Conservation (phyloP, 2,797 vertebrate species). For the Manis crassicaudata region DNA sequence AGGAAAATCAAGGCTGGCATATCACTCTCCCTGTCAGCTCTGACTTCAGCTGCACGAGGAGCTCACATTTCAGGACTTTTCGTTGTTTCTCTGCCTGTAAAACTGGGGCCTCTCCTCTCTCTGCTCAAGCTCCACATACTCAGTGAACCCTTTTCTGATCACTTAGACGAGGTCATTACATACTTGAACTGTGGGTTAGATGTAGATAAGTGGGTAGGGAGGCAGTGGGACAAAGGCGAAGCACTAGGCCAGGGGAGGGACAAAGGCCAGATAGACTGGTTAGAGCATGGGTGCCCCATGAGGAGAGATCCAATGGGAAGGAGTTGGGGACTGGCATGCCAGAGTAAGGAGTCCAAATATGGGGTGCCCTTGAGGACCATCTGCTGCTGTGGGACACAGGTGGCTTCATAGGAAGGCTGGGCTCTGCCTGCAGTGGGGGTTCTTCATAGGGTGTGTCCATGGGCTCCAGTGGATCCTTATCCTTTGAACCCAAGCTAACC, state of each 20-base stretch:
- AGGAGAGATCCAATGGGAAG: not conserved
- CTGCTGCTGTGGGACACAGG: rapidly evolving
- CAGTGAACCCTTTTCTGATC: not conserved
- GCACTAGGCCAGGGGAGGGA: not conserved
- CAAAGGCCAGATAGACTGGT: not conserved
- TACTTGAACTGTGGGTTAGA: not conserved
- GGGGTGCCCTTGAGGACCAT: not conserved
- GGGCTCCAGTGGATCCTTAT: not conserved
- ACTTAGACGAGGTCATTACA: not conserved
- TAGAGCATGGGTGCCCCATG: not conserved
- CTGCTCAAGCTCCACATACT: not conserved
- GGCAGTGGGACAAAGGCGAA: not conserved
- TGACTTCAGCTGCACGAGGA: not conserved
- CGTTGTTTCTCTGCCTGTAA: not conserved
- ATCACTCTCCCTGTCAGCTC: not conserved
- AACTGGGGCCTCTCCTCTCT: not conserved
- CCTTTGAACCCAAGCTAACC: not conserved
- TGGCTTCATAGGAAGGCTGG: not conserved
- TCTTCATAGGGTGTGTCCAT: not conserved
- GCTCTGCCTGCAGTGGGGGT: not conserved
- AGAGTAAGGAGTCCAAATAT: not conserved
- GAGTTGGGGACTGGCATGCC: not conserved
- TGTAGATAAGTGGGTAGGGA: not conserved
- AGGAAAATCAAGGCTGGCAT: not conserved
- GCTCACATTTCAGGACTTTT: not conserved